A percentile compares a stretch with the other conserved stretches of the same genome.
Evolutionary conservation across 2,888 invertebrate species (phyloP).

Genomic region (Belgica antarctica): DNA sequence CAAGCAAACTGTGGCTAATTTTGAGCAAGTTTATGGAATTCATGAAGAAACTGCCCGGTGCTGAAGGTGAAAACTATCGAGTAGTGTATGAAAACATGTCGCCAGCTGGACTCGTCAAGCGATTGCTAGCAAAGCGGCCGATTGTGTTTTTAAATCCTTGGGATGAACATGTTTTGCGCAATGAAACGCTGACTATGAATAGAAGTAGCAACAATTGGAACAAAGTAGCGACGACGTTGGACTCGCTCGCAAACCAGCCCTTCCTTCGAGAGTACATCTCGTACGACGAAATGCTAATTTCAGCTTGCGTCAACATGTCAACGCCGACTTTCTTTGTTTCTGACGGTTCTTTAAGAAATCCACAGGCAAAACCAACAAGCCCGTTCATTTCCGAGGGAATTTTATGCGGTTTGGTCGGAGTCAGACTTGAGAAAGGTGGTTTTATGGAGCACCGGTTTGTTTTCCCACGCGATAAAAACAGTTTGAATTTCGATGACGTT

Average conservation of each 20-base stretch:
- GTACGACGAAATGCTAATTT: not conserved
- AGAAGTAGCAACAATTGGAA: not conserved
- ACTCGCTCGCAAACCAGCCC: not conserved
- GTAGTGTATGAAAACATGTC: not conserved
- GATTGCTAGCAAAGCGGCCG: not conserved
- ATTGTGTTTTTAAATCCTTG: not conserved
- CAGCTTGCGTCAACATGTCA: not conserved
- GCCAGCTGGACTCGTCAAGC: not conserved
- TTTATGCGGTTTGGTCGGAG: slow-evolving; percentile 16
- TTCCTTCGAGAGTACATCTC: not conserved
- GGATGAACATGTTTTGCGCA: not conserved
- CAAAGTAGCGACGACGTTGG: not conserved
- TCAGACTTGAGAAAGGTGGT: not conserved
- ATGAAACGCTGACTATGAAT: not conserved
- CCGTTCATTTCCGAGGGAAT: not conserved
- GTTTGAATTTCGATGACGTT: not conserved
- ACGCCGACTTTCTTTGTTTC: not conserved
- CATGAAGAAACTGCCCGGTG: not conserved
- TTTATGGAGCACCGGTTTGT: slow-evolving; percentile 6
- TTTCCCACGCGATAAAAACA: not conserved
- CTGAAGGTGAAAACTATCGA: not conserved
- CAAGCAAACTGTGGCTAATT: not conserved
- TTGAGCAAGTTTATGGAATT: not conserved
- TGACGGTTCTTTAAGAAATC: not conserved
- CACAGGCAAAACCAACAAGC: too few relatives aligned